These are phyloP conservation scores for Hesperophylax magnus DNA, from an alignment of 1,140 invertebrate genomes.

Conservation along the genomic window DNA sequence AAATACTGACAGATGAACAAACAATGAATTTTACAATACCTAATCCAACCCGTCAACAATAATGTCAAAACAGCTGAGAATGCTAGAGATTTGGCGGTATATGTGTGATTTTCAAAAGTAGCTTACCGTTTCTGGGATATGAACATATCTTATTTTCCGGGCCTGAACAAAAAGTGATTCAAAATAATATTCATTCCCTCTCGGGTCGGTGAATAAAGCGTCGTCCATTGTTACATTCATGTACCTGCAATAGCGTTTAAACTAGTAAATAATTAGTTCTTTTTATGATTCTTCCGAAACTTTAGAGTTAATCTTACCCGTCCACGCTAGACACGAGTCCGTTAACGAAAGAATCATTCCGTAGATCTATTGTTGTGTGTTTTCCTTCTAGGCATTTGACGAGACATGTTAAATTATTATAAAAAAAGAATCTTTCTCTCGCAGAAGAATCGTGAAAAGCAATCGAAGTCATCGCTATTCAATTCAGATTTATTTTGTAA, in stretches of 20 bases:
- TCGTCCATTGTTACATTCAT: slow-evolving; percentile 79
- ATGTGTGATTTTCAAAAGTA: slow-evolving; percentile 47
- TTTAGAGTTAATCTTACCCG: slow-evolving; percentile 67
- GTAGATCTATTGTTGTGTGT: slow-evolving; percentile 76
- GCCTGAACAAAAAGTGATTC: slow-evolving; percentile 75
- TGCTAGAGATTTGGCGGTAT: slow-evolving; percentile 3
- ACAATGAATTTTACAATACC: background rate
- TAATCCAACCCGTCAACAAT: background rate
- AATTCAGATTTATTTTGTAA: background rate
- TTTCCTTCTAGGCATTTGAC: slow-evolving; percentile 75
- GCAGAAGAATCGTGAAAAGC: slow-evolving; percentile 57
- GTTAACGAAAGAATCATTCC: slow-evolving; percentile 75
- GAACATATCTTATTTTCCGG: slow-evolving; percentile 77
- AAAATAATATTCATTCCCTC: slow-evolving; percentile 68
- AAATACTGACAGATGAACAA: background rate
- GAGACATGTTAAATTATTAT: slow-evolving; percentile 74
- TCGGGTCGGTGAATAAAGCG: slow-evolving; percentile 73
- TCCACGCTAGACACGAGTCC: slow-evolving; percentile 74
- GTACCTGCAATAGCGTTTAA: slow-evolving; percentile 66
- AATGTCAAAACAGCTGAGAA: slow-evolving; percentile 23
- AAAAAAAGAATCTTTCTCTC: slow-evolving; percentile 70
- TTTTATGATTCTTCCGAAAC: slow-evolving; percentile 6
- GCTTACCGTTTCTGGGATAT: slow-evolving; percentile 76
- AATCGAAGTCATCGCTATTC: slow-evolving; percentile 26
- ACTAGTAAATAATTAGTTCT: slow-evolving; percentile 25